Evolutionary conservation across 1,140 invertebrate species (phyloP), one percentile per base, ranked within the genome.

Genomic region (Cherax quadricarinatus): DNA sequence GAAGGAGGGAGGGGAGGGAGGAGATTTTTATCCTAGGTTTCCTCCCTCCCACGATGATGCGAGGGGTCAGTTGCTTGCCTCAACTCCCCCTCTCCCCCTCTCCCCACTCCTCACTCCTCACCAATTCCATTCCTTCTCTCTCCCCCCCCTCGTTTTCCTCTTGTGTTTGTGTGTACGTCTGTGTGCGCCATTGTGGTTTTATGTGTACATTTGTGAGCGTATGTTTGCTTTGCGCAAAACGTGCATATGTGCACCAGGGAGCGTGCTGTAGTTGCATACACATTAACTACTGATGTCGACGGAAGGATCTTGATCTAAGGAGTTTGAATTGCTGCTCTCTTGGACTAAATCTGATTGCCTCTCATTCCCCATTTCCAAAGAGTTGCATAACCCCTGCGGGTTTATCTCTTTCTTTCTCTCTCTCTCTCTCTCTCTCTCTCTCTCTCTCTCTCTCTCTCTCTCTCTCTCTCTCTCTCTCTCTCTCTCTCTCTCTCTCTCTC

Each of bases 401-500:
- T 57, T 5, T 49, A 9, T n/a, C 12, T 24, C 73, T 48, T 21
- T 41, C 6, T 2, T 51, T 79, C 86, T 57, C 75, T 78, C 66
- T 87, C 73, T 87, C 48, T 79, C 5, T 79, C 73, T 51, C 49
- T 87, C 41, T 60, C 51, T 85, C 30, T 66, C 83, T 75, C 1
- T 66, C 86, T 60, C 75, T 60, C 24, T 85, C 83, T 70, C 83
- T 49, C 62, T 70, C 62, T 85, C 30, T 70, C 48, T 70, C 24
- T 18, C 16, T 18, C 48, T 60, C 21, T 12, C n/a, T 79, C 86
- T 57, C 75, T 78, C 48, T 87, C 73, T 57, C 48, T 87, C 66
- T 60, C 73, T 16, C 86, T 87, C 16, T n/a, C 60, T 60, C 60
- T 60, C 30, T 53, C 60, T 30, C 53, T 60, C 41, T 7, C 48